Conservation (phyloP, 2,797 vertebrate species). For the Gila robusta region DNA sequence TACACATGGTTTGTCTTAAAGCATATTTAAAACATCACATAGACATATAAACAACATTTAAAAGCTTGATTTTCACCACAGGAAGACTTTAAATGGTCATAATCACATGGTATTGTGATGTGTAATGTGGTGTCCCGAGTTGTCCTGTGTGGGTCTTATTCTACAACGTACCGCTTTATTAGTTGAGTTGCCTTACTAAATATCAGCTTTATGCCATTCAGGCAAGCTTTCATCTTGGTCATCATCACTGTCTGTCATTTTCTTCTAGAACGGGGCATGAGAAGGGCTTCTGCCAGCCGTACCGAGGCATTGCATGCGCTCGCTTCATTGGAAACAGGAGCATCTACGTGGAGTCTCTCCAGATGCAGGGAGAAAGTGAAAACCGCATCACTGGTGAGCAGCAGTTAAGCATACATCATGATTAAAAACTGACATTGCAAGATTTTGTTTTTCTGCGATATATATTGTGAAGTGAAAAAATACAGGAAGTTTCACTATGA, state of each 20-base stretch:
- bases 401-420: neutral
- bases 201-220: neutral
- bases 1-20: no score
- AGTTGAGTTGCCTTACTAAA: neutral
- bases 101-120: neutral
- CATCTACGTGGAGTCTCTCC: slow-evolving; percentile 96
- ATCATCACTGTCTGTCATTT: neutral
- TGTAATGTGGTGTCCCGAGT: neutral
- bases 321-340: slow-evolving; percentile 96
- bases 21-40: no score
- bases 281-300: slow-evolving; percentile 96
- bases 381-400: slow-evolving; percentile 93
- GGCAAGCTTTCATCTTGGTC: neutral
- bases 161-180: neutral
- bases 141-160: neutral
- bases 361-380: slow-evolving; percentile 98
- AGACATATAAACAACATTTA: no score
- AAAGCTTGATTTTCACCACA: no score
- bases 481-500: neutral
- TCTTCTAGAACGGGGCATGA: slow-evolving; percentile 79
- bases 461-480: neutral
- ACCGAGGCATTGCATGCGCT: slow-evolving; percentile 94
- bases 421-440: neutral
- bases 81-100: neutral
- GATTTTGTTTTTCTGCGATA: neutral